Percentiles rank a stretch among this genome's conserved stretches.
Conservation (phyloP, 2,888 invertebrate species). For the Saturnia japonica region DNA sequence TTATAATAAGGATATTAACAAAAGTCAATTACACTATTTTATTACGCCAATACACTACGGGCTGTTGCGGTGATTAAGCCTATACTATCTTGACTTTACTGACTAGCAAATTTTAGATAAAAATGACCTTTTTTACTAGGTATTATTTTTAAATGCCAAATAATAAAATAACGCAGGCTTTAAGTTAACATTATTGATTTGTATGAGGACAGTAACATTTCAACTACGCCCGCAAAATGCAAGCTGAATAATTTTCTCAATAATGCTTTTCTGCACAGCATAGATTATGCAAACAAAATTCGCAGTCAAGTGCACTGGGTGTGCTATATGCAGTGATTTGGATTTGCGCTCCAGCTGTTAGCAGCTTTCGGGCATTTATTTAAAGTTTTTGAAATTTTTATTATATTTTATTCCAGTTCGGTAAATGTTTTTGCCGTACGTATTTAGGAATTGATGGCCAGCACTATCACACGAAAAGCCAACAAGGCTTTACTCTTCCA, state of each 20-base stretch:
- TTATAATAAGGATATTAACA: too few relatives aligned
- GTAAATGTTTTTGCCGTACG: background rate
- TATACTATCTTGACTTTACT: too few relatives aligned
- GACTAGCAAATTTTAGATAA: too few relatives aligned
- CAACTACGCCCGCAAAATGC: background rate
- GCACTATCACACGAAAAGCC: background rate
- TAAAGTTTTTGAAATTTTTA: background rate
- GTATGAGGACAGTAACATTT: background rate
- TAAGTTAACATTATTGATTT: background rate
- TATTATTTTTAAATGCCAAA: background rate
- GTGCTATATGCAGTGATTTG: background rate
- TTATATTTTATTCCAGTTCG: background rate
- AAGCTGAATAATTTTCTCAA: background rate
- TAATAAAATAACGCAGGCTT: background rate
- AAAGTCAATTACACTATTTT: too few relatives aligned
- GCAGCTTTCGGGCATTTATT: constrained; percentile 1
- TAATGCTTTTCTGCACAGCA: constrained; percentile 12
- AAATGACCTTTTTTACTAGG: too few relatives aligned
- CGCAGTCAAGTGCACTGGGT: constrained; percentile 16
- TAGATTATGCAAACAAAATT: constrained; percentile 23
- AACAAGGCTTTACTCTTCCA: background rate
- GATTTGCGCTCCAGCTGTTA: background rate
- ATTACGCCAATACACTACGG: too few relatives aligned
- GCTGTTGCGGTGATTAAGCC: too few relatives aligned
- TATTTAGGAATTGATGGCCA: background rate